A percentile compares a stretch with the other conserved stretches of the same genome.
Evolutionary conservation across 2,888 invertebrate species (phyloP).

Genomic region (Microctonus brassicae): DNA sequence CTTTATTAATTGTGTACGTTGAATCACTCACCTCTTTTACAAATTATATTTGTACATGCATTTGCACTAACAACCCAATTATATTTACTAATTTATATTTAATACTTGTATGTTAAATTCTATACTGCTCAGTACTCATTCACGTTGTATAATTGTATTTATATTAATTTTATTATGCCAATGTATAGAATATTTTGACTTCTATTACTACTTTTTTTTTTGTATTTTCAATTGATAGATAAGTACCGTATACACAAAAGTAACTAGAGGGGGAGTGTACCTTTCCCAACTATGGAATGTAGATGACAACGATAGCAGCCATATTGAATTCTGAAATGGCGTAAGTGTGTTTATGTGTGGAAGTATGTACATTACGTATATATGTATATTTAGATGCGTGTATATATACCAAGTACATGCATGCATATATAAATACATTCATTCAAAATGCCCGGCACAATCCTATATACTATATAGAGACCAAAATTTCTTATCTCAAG

Average conservation of each 20-base stretch:
- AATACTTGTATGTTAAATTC: conserved; percentile 23
- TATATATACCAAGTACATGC: too few species aligned
- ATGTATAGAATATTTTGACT: background rate
- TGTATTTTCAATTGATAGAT: background rate
- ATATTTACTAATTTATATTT: background rate
- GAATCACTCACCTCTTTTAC: conserved; percentile 26
- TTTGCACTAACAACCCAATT: conserved; percentile 14
- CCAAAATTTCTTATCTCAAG: background rate
- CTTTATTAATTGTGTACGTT: conserved; percentile 24
- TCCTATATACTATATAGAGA: background rate
- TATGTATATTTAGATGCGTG: too few species aligned
- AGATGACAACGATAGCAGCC: conserved; percentile 23
- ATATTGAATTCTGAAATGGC: conserved; percentile 15
- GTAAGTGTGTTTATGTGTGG: background rate
- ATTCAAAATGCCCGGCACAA: background rate
- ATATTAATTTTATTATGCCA: background rate
- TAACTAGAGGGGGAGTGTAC: conserved; percentile 11
- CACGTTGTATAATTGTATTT: background rate
- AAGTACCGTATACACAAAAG: conserved; percentile 19
- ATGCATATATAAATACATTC: too few species aligned
- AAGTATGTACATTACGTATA: too few species aligned
- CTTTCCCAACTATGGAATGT: conserved; percentile 37
- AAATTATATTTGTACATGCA: background rate
- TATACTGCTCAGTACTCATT: background rate
- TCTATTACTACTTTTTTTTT: background rate